A percentile compares a stretch with the other conserved stretches of the same genome.
Evolutionary conservation across 1,140 invertebrate genomes (phyloP).

Genomic region (Dryas iulia): DNA sequence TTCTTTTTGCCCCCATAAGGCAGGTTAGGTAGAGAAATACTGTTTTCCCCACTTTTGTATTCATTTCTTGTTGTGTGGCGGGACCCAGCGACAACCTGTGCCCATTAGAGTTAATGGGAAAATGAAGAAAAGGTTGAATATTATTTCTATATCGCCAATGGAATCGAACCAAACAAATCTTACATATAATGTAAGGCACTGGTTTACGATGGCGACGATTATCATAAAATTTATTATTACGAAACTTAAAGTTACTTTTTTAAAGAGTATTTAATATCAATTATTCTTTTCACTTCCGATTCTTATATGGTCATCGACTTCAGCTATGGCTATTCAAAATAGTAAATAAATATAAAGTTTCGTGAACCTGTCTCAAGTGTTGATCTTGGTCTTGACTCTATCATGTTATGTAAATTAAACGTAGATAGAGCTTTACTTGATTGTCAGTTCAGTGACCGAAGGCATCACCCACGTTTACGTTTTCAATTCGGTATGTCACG

Average conservation of each 20-base stretch:
- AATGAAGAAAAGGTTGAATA: no score
- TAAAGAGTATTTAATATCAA: neutral
- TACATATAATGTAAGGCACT: no score
- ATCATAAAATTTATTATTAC: no score
- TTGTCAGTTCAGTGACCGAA: constrained; percentile 62
- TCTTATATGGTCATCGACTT: constrained; percentile 26
- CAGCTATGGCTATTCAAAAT: constrained; percentile 17
- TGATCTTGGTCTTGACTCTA: constrained; percentile 63
- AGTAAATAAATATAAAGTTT: constrained; percentile 55
- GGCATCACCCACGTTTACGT: constrained; percentile 42
- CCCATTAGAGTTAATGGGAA: no score
- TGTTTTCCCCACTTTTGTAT: no score
- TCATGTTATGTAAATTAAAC: constrained; percentile 75
- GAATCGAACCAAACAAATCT: no score
- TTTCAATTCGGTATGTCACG: constrained; percentile 32
- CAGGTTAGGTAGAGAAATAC: no score
- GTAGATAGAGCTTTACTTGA: constrained; percentile 63
- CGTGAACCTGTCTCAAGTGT: constrained; percentile 63
- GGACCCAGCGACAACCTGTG: no score
- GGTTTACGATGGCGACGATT: no score
- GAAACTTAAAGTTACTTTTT: neutral
- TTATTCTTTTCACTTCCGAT: neutral
- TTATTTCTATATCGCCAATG: no score
- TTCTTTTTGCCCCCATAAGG: no score
- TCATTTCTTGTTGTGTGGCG: no score